Percentiles rank a stretch among this genome's conserved stretches.
Evolutionary conservation across 2,888 invertebrate genomes (phyloP).

Genomic region (Hoplodrina ambigua): DNA sequence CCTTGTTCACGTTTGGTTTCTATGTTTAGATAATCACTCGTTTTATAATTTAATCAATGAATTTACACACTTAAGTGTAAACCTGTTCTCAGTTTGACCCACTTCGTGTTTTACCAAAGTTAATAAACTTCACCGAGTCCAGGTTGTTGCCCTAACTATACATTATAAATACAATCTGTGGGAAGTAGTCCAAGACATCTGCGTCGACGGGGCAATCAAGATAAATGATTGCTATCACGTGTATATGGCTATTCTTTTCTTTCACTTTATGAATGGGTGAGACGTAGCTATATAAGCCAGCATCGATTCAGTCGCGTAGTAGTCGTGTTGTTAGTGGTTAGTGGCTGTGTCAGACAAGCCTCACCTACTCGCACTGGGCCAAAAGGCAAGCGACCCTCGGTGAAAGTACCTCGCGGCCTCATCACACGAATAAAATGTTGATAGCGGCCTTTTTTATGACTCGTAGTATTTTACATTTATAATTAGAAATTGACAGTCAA

Average conservation of each 20-base stretch:
- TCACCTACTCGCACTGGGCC: constrained; percentile 76
- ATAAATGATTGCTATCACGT: constrained; percentile 65
- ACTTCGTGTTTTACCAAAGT: constrained; percentile 48
- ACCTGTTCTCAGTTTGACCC: constrained; percentile 51
- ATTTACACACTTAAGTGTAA: constrained; percentile 29
- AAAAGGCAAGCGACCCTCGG: constrained; percentile 83
- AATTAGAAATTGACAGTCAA: constrained; percentile 37
- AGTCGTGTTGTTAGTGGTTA: constrained; percentile 57
- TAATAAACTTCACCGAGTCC: constrained; percentile 50
- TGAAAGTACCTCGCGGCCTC: constrained; percentile 85
- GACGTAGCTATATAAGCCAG: constrained; percentile 63
- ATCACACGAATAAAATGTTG: constrained; percentile 64
- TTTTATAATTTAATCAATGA: constrained; percentile 44
- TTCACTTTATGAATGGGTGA: constrained; percentile 76
- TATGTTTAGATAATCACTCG: constrained; percentile 25
- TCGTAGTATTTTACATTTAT: constrained; percentile 42
- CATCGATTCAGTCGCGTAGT: constrained; percentile 45
- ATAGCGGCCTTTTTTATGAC: constrained; percentile 55
- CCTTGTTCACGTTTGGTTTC: constrained; percentile 12
- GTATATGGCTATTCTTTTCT: constrained; percentile 76
- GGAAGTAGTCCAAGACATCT: constrained; percentile 83
- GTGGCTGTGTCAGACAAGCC: constrained; percentile 70
- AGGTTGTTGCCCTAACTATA: constrained; percentile 81
- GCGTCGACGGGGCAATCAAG: constrained; percentile 66
- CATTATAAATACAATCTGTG: constrained; percentile 75